These are phyloP conservation scores for Orthosia gothica DNA, from an alignment of 2,888 invertebrate genomes.

Conservation along the genomic window DNA sequence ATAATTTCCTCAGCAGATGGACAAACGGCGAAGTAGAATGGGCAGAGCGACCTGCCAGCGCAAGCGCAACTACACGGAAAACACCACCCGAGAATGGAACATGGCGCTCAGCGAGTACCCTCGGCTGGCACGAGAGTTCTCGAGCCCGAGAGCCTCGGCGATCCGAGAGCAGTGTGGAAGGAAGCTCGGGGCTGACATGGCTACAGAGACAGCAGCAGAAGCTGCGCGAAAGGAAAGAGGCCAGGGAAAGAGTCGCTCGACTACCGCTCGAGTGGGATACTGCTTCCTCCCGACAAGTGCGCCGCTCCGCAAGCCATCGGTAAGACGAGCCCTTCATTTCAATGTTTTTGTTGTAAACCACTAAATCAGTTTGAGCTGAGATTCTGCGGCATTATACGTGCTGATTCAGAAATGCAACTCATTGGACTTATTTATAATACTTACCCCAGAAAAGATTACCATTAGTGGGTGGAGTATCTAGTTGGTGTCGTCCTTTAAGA, in stretches of 20 bases:
- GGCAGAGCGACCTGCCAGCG: conserved; percentile 82
- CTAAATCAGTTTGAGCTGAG: too few species aligned
- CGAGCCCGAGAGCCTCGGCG: conserved; percentile 84
- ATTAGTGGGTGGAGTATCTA: too few species aligned
- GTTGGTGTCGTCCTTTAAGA: too few species aligned
- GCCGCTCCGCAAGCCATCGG: conserved; percentile 90
- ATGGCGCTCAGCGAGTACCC: conserved; percentile 85
- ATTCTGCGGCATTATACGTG: neutral
- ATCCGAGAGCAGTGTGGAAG: conserved; percentile 85
- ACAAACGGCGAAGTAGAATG: conserved; percentile 87
- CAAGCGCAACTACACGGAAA: conserved; percentile 77
- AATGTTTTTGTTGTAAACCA: too few species aligned
- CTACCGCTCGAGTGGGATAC: conserved; percentile 93
- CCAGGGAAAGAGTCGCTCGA: conserved; percentile 94
- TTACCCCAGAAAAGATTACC: too few species aligned
- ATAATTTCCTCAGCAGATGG: conserved; percentile 80
- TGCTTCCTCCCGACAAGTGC: conserved; percentile 86
- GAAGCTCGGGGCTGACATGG: conserved; percentile 93
- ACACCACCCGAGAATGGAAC: conserved; percentile 83
- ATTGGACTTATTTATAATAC: neutral
- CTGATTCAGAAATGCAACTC: neutral
- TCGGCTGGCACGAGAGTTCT: conserved; percentile 85
- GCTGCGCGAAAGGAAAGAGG: conserved; percentile 94
- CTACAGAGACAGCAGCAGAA: conserved; percentile 96
- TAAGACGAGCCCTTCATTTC: conserved; percentile 65